phyloP scores from a whole-genome alignment of 2,113 vertebrate species.

The Laticauda laticaudata region DNA sequence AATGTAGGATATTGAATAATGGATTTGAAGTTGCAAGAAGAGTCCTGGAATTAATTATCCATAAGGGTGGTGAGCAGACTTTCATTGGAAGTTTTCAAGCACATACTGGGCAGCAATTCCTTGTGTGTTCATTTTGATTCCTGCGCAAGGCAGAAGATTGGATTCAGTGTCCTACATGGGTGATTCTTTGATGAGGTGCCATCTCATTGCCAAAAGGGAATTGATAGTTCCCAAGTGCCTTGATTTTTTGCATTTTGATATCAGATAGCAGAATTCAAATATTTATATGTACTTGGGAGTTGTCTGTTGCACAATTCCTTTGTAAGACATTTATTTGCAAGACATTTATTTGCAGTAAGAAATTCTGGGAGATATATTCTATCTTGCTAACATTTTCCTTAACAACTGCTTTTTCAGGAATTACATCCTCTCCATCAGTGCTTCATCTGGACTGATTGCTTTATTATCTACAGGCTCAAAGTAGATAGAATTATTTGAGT shows the following conservation, averaged over 20 bases:
- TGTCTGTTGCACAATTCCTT: background rate
- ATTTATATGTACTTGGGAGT: background rate
- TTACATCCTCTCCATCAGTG: constrained; percentile 96
- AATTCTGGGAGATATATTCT: background rate
- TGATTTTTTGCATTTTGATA: background rate
- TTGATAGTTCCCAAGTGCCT: background rate
- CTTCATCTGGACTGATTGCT: constrained; percentile 94
- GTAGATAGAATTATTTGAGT: constrained; percentile 62
- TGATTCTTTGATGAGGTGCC: background rate
- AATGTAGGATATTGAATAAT: background rate
- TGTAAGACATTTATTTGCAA: background rate
- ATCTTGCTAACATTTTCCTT: constrained; percentile 67
- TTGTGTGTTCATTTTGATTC: background rate
- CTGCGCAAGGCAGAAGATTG: background rate
- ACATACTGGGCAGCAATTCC: background rate
- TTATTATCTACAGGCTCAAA: constrained; percentile 96
- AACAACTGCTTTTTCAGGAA: constrained; percentile 78
- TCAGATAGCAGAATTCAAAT: background rate
- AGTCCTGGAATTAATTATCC: background rate
- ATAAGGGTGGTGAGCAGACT: background rate
- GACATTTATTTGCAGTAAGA: no score
- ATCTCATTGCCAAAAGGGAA: background rate
- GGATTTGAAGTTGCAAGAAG: background rate
- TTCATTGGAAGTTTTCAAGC: background rate
- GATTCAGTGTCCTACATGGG: background rate